Evolutionary conservation across 2,888 invertebrate species (phyloP), one percentile per base, ranked within the genome.

Genomic region (Nipponacmea schrenckii): DNA sequence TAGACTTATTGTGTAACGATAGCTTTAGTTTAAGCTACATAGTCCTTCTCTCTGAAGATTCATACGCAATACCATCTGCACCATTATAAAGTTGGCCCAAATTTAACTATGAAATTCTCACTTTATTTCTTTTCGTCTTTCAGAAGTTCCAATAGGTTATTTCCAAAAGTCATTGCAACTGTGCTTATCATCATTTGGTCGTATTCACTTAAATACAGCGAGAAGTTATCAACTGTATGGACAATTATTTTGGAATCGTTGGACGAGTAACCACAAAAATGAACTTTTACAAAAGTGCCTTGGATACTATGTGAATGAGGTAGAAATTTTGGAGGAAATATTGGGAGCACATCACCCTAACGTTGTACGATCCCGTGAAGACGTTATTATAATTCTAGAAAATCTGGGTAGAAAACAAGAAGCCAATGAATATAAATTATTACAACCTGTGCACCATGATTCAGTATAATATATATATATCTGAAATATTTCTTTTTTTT

Each of bases 321-420:
- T 80, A 39, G 78, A 77, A 31, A 79, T 81, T 46, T 66, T 80
- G 64, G 68, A 20, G 69, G 77, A 77, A 64, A 69, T 81, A 17
- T 74, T 77, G 17, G 81, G 81, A 2, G 70, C 70, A 3, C 64
- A 65, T 15, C 81, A 81, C 68, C 80, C 80, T 14, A 80, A 74
- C 39, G 79, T 79, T 0, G 79, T 80, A 12, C 74, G 81, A 14
- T 79, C 81, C 8, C 69, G 80, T 3, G 80, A 81, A 63, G 80
- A 81, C 64, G 80, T 81, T 20, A 78, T 80, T 63, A 81, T 81
- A 67, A 76, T 81, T 62, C 71, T 81, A 14, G 75, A 81, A 70
- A 79, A 27, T 26, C 75, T 80, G 14, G 70, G 66, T 1, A 64
- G 79, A 12, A 27, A 75, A 48, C 67, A 26, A 0, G 81, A 81